Evolutionary conservation across 2,888 invertebrate species (phyloP), one percentile per base, ranked within the genome.

Genomic region (Rhyacophila evoluta): DNA sequence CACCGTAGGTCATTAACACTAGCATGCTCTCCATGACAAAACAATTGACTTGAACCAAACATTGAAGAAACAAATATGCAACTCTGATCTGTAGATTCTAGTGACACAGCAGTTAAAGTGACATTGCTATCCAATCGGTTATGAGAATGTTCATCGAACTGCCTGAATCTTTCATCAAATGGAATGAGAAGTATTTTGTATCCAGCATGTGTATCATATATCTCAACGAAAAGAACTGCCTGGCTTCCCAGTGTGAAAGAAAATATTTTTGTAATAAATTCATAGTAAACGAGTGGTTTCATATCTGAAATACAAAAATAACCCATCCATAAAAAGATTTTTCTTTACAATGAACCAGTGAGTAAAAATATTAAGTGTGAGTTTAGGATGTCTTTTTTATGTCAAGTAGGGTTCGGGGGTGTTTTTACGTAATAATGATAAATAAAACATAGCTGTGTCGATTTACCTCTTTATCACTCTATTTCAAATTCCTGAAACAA

Each of bases 201-300:
- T n/a, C 33, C 25, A 55, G 5, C 19, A 29, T 29, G 36, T 73
- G 25, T 0, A 27, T 19, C 68, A n/a, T 25, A 12, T 11, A 38
- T 77, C 39, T 73, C 77, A 10, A 77, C 28, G 15, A 73, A 67
- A 8, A 77, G 19, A 36, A 36, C 37, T n/a, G 37, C 11, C 8
- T 68, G 27, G 2, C 67, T 73, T 29, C 36, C 67, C 37, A 68
- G n/a, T 27, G 11, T n/a, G 4, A 77, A 33, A 5, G 67, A 67
- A 36, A 73, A 72, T 67, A 77, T 6, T 12, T 69, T 72, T 8
- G 38, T 37, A 67, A 77, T 38, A 33, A 4, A 25, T 25, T 37
- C 68, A 68, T 77, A 15, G 33, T 39, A 15, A 25, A 27, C 12
- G 6, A 75, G 75, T 12, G 75, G 75, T 28, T 19, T 19, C 2